A percentile compares a stretch with the other conserved stretches of the same genome.
phyloP scores from a whole-genome alignment of 1,140 invertebrate species.

The Muscidifurax raptorellus region DNA sequence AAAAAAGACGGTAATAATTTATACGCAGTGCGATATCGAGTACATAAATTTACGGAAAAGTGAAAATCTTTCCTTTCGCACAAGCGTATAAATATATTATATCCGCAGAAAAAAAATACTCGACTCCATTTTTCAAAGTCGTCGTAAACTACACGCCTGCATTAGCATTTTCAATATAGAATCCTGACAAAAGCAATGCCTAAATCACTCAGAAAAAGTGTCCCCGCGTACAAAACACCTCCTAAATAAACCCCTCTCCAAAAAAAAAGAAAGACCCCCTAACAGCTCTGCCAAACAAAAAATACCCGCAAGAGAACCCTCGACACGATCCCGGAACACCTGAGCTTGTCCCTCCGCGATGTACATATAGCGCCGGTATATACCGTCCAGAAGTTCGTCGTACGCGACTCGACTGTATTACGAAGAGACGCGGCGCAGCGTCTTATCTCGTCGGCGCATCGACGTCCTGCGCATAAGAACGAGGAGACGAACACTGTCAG shows the following conservation, averaged over 20 bases:
- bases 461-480: slow-evolving; percentile 28
- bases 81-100: too few relatives aligned
- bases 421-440: background rate
- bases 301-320: background rate
- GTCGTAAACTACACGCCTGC: background rate
- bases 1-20: too few relatives aligned
- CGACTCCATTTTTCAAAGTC: background rate
- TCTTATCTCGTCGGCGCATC: slow-evolving; percentile 38
- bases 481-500: background rate
- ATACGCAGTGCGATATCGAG: background rate
- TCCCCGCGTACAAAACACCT: too few relatives aligned
- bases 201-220: background rate
- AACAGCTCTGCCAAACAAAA: background rate
- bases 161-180: background rate
- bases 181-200: background rate
- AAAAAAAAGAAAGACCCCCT: too few relatives aligned
- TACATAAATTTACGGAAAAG: background rate
- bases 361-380: background rate
- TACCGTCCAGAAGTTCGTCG: background rate
- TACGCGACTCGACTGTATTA: background rate
- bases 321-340: slow-evolving; percentile 14
- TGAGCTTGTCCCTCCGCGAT: background rate
- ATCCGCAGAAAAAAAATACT: too few relatives aligned
- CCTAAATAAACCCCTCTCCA: background rate
- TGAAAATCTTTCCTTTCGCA: too few relatives aligned